These are phyloP conservation scores for Capricornis sumatraensis DNA, from an alignment of 2,113 vertebrate genomes.

Conservation along the genomic window DNA sequence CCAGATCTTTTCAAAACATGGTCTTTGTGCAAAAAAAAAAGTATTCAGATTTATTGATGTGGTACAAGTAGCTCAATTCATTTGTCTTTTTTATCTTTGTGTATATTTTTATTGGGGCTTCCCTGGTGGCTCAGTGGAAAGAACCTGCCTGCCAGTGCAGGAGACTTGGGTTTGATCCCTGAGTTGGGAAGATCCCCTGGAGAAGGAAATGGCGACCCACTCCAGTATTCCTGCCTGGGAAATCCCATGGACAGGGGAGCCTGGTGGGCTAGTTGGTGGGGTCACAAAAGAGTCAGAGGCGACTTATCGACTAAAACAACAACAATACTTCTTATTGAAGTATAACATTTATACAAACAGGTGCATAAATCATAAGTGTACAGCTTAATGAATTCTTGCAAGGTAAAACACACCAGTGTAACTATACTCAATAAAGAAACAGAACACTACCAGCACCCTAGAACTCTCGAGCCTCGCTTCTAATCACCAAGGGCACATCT, in stretches of 20 bases:
- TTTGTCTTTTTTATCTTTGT: neutral
- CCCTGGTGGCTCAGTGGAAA: neutral
- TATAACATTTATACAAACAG: neutral
- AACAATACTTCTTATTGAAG: neutral
- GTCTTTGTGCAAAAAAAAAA: neutral
- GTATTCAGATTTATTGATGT: neutral
- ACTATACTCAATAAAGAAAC: neutral
- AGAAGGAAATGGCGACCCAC: neutral
- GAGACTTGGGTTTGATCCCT: neutral
- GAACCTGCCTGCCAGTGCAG: neutral
- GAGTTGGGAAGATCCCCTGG: neutral
- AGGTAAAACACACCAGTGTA: neutral
- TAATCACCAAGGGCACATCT: neutral
- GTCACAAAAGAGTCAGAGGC: neutral
- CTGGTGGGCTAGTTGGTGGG: neutral
- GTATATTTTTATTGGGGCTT: neutral
- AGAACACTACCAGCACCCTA: neutral
- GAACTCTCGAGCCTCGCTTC: neutral
- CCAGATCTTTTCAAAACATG: neutral
- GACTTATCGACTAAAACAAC: neutral
- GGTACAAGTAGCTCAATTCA: neutral
- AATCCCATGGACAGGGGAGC: neutral
- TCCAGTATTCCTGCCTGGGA: neutral
- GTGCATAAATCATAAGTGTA: neutral
- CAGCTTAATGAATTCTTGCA: neutral